Base-by-base conservation (phyloP, 1,140 invertebrate genomes). In the Eueides isabella region DNA sequence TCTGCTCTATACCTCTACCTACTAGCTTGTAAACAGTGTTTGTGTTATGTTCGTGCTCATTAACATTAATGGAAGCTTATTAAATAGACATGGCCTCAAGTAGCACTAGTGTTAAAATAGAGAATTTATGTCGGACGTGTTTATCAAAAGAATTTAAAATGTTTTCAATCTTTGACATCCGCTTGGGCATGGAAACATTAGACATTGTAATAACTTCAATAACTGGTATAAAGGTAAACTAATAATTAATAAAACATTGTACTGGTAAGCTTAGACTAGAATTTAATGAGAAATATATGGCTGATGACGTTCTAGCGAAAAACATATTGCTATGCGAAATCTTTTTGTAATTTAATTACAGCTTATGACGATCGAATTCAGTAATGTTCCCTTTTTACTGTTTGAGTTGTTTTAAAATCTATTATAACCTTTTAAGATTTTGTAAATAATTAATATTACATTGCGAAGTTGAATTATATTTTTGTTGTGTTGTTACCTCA, bases 51-150 rank as follows among this genome's bases (percentile, higher is more conserved):
- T 19, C 41, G 5, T 48, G 41, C 2, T 48, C 19, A 23, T 48
- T 19, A 48, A 48, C 6, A 19, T 19, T 48, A 48, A 14, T 63
- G 30, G 3, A 23, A 30, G 26, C 29, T 63, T n/a, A 30, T 31
- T 19, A 29, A 30, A 31, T 23, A 63, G 29, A 63, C n/a, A 74
- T 74, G 72, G 55, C 66, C 35, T 74, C 67, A 29, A 33, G 31
- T 63, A 67, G 9, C 1, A 70, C 31, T 12, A 55, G 78, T 75
- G 76, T 87, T 62, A 85, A 85, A 82, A 80, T 83, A 62, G 86
- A 86, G 77, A 77, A 86, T 48, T n/a, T 90, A 48, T 92, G 90
- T 72, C 77, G 90, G 69, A 92, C 89, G n/a, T 91, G 89, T 69
- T 81, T 90, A 71, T 82, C 84, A 2, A 85, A 87, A 77, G 87